These are phyloP conservation scores for Ciconia nigra DNA, from an alignment of 2,797 vertebrate species.

Conservation along the genomic window DNA sequence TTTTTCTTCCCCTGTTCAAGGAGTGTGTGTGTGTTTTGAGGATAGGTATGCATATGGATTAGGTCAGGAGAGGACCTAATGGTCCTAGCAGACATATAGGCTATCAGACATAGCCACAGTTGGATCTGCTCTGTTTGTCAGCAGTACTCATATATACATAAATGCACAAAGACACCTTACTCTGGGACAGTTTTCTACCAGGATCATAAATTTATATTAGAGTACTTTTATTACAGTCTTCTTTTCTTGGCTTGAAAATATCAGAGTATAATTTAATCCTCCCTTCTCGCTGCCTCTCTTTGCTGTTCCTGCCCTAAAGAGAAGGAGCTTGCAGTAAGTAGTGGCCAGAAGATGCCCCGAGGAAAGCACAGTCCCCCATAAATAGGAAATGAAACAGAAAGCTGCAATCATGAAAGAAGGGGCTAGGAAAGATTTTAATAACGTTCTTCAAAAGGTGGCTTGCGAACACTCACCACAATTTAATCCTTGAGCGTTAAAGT, in stretches of 20 bases:
- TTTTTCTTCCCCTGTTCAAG: neutral
- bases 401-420: neutral
- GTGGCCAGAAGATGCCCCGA: neutral
- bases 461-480: neutral
- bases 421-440: slow-evolving; percentile 26
- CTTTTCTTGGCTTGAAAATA: slow-evolving; percentile 22
- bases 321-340: neutral
- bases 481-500: neutral
- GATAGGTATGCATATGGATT: neutral
- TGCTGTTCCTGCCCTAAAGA: slow-evolving; percentile 2
- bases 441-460: slow-evolving; percentile 6
- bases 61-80: neutral
- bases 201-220: neutral
- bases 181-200: neutral
- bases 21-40: neutral
- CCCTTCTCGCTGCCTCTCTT: neutral
- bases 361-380: neutral
- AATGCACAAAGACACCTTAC: neutral
- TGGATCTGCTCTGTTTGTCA: neutral
- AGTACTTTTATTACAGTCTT: neutral
- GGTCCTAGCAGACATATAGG: neutral
- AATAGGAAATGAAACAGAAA: slow-evolving; percentile 55
- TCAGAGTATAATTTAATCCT: slow-evolving; percentile 14
- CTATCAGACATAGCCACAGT: neutral
- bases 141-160: neutral